Percentiles rank a stretch among this genome's conserved stretches.
Conservation (phyloP, 2,113 vertebrate species). For the Scophthalmus maximus region DNA sequence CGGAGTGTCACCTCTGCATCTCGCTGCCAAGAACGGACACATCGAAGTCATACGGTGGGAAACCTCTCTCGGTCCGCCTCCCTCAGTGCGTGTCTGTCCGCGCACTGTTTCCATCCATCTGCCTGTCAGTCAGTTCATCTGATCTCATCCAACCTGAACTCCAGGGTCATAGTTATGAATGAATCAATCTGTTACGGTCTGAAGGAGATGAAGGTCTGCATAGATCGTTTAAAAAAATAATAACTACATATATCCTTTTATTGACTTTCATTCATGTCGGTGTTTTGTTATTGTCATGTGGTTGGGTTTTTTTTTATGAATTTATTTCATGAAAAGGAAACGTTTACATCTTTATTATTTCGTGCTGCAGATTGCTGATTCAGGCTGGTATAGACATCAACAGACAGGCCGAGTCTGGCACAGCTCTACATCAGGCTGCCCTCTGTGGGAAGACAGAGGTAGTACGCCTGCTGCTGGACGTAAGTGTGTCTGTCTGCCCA, state of each 20-base stretch:
- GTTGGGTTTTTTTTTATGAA: background rate
- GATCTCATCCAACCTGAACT: background rate
- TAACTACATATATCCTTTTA: background rate
- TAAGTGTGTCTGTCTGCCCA: conserved; percentile 79
- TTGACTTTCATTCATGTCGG: conserved; percentile 1
- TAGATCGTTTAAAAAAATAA: background rate
- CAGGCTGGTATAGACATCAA: conserved; percentile 98
- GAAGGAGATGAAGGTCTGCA: background rate
- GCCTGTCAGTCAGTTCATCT: background rate
- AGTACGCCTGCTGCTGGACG: conserved; percentile 95
- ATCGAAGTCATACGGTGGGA: conserved; percentile 96
- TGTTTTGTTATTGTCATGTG: too few relatives aligned
- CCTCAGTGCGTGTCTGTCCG: too few relatives aligned
- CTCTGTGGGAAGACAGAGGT: conserved; percentile 98
- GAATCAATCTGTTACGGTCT: background rate
- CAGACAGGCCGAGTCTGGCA: conserved; percentile 96
- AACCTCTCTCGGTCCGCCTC: background rate
- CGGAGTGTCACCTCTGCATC: conserved; percentile 94
- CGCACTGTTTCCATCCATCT: too few relatives aligned
- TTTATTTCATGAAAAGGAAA: background rate
- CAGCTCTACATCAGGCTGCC: conserved; percentile 94
- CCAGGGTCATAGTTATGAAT: background rate
- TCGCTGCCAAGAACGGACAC: conserved; percentile 98
- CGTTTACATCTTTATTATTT: background rate
- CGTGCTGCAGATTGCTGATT: conserved; percentile 88